Base-by-base conservation (phyloP, 2,888 invertebrate species). In the Phalera bucephala region DNA sequence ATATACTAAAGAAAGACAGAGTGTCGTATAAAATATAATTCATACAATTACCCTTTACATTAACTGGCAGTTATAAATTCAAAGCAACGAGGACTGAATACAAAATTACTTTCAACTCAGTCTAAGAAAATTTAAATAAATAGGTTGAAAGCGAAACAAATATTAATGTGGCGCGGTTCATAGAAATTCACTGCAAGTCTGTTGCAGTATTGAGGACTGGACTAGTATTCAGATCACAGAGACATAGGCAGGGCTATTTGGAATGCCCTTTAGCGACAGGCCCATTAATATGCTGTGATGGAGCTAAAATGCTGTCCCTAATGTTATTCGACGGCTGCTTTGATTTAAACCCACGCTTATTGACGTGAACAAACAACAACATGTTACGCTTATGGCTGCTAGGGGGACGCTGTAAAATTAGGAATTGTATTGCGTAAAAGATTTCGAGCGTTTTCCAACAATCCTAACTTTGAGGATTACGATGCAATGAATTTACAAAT, bases 171-270 rank as follows among this genome's bases (percentile, higher is more conserved):
- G 37, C 30, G 43, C 36, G 44, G 55, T 60, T 47, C 46, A 60
- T 59, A 65, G 54, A 52, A 64, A 66, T 65, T 62, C 56, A 54
- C 33, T 25, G 33, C 36, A 51, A 11, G 20, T 12, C 4, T 8
- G 26, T 19, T 21, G 31, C 31, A 15, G 38, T 34, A 29, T 20
- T 3, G 28, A 33, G 31, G 15, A 10, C 28, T 15, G 28, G 15
- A 7, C 29, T 57, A 54, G 59, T 76, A 83, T 82, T 79, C 82
- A 38, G 57, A 43, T 71, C 84, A 75, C 78, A 71, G 41, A 39
- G 52, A 51, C 59, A 52, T 49, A 36, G 36, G 36, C 58, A 57
- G 56, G 59, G 55, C 55, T 66, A 51, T 38, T 40, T 42, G 43
- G 46, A 63, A 64, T 65, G 72, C 71, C 71, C 72, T 72, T 72